Conservation (phyloP, 2,113 vertebrate species). For the Fulmarus glacialis region DNA sequence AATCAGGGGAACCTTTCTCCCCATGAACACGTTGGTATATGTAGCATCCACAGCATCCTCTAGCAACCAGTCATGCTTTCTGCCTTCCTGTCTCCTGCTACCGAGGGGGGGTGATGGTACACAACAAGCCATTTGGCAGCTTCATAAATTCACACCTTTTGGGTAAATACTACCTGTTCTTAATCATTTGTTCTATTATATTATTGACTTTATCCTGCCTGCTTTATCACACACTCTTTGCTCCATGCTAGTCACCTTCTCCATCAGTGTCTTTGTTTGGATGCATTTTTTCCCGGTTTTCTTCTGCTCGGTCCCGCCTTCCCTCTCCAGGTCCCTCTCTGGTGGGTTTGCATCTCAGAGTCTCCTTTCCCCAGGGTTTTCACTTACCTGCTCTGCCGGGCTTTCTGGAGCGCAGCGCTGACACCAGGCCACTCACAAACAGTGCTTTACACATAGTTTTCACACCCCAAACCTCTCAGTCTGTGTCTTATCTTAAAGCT, state of each 20-base stretch:
- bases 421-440: fast-evolving
- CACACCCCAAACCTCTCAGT: background rate
- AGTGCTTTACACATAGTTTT: background rate
- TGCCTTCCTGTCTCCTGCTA: background rate
- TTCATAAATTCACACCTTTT: background rate
- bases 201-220: background rate
- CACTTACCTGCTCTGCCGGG: background rate
- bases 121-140: background rate
- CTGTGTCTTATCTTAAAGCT: background rate
- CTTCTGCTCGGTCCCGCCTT: background rate
- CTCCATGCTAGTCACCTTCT: background rate
- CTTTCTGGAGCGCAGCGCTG: background rate
- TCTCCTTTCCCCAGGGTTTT: background rate
- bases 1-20: background rate
- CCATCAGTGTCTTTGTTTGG: background rate
- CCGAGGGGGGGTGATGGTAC: background rate
- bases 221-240: background rate
- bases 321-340: background rate
- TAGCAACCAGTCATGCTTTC: background rate
- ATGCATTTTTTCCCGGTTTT: background rate
- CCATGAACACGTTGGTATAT: fast-evolving
- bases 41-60: background rate
- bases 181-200: background rate
- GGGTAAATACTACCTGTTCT: background rate
- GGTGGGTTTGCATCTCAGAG: background rate